phyloP scores from a whole-genome alignment of 2,888 invertebrate genomes.

The Pandemis corylana region DNA sequence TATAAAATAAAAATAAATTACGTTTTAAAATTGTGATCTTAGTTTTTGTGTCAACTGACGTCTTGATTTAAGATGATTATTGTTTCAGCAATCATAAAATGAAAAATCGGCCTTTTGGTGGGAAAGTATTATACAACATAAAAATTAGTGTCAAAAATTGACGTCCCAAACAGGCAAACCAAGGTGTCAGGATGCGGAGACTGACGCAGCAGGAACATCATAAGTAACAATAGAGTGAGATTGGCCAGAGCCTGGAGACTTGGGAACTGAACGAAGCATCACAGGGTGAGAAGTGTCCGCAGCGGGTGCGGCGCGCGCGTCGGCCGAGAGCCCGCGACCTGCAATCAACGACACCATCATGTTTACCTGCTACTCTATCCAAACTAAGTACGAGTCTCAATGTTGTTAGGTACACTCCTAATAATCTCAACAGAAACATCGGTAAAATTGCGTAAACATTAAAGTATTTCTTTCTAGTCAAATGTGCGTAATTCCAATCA shows the following conservation, averaged over 20 bases:
- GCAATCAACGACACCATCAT: constrained; percentile 45
- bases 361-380: background rate
- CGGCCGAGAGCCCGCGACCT: constrained; percentile 60
- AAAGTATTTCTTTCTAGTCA: no score
- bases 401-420: no score
- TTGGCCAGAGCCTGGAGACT: constrained; percentile 49
- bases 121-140: constrained; percentile 21
- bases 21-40: constrained; percentile 34
- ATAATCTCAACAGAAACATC: no score
- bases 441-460: no score
- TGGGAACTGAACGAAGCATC: constrained; percentile 54
- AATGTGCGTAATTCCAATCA: no score
- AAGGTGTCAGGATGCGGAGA: constrained; percentile 44
- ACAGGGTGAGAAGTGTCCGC: constrained; percentile 49
- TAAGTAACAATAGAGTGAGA: constrained; percentile 47
- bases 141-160: constrained; percentile 8
- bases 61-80: background rate
- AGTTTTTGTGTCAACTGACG: constrained; percentile 1
- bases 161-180: constrained; percentile 41
- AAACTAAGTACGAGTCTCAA: no score
- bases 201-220: constrained; percentile 22
- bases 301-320: constrained; percentile 46
- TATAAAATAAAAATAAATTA: constrained; percentile 23
- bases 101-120: constrained; percentile 2
- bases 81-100: background rate